Evolutionary conservation across 2,888 invertebrate genomes (phyloP).

Genomic region (Acronicta leporina): DNA sequence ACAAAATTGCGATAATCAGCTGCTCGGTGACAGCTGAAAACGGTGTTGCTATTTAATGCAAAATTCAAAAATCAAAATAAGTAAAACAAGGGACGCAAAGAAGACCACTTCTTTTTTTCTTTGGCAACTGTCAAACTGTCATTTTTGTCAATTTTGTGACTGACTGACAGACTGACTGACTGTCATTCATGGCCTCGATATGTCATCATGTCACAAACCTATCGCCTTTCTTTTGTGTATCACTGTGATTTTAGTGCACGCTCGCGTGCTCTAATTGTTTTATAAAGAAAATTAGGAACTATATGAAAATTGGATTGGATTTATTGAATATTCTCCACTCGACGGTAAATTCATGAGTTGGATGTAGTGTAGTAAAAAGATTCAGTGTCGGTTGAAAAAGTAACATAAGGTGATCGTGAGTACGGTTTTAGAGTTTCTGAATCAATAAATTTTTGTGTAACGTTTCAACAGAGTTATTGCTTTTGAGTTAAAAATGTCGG

Average conservation of each 20-base stretch:
- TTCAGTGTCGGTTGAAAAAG: constrained; percentile 60
- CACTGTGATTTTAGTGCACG: constrained; percentile 66
- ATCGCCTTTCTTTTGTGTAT: constrained; percentile 60
- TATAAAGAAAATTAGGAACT: constrained; percentile 50
- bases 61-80: too few relatives aligned
- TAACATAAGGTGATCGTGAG: constrained; percentile 74
- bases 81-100: too few relatives aligned
- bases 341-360: constrained; percentile 17
- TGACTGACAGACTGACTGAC: too few relatives aligned
- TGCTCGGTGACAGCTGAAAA: constrained; percentile 55
- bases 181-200: constrained; percentile 54
- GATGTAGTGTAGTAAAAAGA: constrained; percentile 28
- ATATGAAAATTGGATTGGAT: constrained; percentile 44
- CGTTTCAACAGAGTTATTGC: constrained; percentile 53
- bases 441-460: constrained; percentile 67
- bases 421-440: constrained; percentile 68
- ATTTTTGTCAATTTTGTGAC: constrained; percentile 11
- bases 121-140: constrained; percentile 15
- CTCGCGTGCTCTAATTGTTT: constrained; percentile 35
- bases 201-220: constrained; percentile 48
- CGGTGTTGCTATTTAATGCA: constrained; percentile 1
- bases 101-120: too few relatives aligned
- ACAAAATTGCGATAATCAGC: constrained; percentile 63
- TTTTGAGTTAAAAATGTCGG: constrained; percentile 75
- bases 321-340: constrained; percentile 20